Percentiles rank a stretch among this genome's conserved stretches.
Evolutionary conservation across 1,140 invertebrate genomes (phyloP).

Genomic region (Magallana ariakensis): DNA sequence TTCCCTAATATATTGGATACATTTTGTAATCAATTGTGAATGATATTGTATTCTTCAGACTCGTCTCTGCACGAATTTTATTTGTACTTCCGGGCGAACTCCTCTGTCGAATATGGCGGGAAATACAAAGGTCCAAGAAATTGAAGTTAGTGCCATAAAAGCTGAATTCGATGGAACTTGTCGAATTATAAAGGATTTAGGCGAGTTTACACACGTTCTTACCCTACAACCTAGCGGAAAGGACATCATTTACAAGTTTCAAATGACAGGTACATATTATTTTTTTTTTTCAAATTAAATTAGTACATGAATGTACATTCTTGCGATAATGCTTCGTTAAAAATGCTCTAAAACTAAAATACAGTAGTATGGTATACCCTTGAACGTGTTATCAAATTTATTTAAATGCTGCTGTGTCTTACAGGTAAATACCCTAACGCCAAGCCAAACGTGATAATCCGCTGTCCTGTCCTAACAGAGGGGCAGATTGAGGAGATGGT

Average conservation of each 20-base stretch:
- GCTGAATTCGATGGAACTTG: conserved; percentile 65
- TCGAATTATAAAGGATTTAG: conserved; percentile 69
- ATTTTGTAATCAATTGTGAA: no score
- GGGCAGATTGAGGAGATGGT: conserved; percentile 59
- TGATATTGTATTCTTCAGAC: no score
- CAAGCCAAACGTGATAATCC: conserved; percentile 65
- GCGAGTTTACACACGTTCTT: conserved; percentile 69
- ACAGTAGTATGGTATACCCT: no score
- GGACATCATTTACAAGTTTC: conserved; percentile 75
- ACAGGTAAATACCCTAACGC: conserved; percentile 60
- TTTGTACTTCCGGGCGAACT: not conserved
- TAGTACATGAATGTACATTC: no score
- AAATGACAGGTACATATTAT: conserved; percentile 69
- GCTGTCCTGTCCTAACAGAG: conserved; percentile 61
- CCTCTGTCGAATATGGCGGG: conserved; percentile 40
- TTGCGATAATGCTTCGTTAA: no score
- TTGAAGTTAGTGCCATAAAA: conserved; percentile 43
- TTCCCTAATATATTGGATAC: no score
- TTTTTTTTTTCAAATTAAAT: not conserved
- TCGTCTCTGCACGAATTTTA: no score
- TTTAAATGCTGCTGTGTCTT: not conserved
- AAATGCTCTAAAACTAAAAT: no score
- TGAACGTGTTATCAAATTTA: conserved; percentile 47
- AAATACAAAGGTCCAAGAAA: conserved; percentile 30
- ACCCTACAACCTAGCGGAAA: conserved; percentile 71